Percentiles rank a stretch among this genome's conserved stretches.
Evolutionary conservation across 1,140 invertebrate species (phyloP).

Genomic region (Copidosoma floridanum): DNA sequence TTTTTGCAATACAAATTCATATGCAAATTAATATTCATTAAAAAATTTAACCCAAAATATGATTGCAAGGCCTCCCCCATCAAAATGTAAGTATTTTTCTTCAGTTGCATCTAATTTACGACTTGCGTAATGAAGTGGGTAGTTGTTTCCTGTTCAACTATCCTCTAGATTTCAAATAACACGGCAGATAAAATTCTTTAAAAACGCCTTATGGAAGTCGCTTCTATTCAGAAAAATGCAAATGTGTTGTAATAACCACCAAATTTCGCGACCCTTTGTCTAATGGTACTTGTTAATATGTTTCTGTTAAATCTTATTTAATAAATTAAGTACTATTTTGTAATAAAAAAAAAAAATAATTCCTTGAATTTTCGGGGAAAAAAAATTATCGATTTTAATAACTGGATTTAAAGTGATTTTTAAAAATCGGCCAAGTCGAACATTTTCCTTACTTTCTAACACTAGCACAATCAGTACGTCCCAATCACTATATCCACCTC

Average conservation of each 20-base stretch:
- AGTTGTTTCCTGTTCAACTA: not conserved
- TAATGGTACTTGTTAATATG: no score
- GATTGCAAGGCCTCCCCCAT: not conserved
- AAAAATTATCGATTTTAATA: constrained; percentile 9
- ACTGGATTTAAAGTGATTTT: constrained; percentile 49
- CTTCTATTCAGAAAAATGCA: no score
- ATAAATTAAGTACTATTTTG: no score
- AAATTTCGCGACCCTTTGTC: no score
- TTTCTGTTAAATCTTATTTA: no score
- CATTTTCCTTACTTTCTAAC: constrained; percentile 49
- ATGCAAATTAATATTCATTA: not conserved
- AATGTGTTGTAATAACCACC: no score
- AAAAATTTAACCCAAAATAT: not conserved
- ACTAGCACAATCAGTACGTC: constrained; percentile 56
- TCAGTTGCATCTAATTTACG: not conserved
- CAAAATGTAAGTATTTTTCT: not conserved
- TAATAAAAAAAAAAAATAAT: no score
- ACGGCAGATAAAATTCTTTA: no score
- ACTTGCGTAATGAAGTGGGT: not conserved
- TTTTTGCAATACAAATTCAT: not conserved
- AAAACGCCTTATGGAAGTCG: no score
- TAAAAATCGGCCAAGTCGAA: constrained; percentile 57
- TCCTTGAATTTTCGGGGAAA: no score
- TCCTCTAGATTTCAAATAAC: no score
- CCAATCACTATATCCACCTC: constrained; percentile 45